Percentiles rank a stretch among this genome's conserved stretches.
Evolutionary conservation across 2,113 vertebrate species (phyloP).

Genomic region (Galbula dea): DNA sequence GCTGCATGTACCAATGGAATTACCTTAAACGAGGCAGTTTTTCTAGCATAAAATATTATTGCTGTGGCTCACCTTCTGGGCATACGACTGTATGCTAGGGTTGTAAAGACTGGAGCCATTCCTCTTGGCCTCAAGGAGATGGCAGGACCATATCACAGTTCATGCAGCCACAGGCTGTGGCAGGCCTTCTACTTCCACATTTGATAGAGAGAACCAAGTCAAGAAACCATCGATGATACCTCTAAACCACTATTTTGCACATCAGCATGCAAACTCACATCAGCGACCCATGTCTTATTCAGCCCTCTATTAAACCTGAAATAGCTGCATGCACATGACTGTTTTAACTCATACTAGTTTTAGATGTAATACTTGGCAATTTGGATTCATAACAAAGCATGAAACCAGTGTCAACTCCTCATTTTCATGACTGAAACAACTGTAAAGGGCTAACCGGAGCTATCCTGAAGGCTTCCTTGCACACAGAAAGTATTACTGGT

Average conservation of each 20-base stretch:
- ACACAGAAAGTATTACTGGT: neutral
- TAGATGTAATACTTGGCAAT: neutral
- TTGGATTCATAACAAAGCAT: neutral
- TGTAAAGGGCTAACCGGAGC: neutral
- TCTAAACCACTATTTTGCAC: neutral
- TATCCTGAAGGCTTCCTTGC: neutral
- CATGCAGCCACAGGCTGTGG: accelerated
- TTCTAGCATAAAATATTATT: neutral
- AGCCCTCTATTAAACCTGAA: neutral
- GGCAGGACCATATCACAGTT: neutral
- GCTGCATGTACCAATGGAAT: neutral
- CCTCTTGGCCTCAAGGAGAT: neutral
- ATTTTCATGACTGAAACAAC: neutral
- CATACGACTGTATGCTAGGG: neutral
- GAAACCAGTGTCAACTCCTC: neutral
- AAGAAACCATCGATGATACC: neutral
- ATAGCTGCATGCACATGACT: accelerated
- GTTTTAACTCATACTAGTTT: neutral
- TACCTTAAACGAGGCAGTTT: neutral
- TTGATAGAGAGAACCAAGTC: neutral
- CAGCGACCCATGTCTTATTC: neutral
- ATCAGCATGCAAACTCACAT: neutral
- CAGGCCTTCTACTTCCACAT: neutral
- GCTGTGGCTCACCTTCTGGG: neutral
- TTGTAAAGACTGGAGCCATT: neutral